phyloP scores from a whole-genome alignment of 1,140 invertebrate species.

The Araneus ventricosus region DNA sequence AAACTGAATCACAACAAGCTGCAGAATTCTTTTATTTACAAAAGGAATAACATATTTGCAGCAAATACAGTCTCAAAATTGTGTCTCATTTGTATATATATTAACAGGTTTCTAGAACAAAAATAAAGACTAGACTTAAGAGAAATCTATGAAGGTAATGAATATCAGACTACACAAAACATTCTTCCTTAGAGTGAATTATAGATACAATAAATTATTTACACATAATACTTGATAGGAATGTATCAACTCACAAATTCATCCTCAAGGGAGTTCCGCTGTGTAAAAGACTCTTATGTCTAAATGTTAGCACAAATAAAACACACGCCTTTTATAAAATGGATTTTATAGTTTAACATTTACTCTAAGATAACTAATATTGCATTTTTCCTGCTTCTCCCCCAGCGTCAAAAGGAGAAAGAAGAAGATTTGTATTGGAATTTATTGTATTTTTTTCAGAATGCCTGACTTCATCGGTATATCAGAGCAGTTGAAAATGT shows the following conservation, averaged over 20 bases:
- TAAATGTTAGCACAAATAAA: background rate
- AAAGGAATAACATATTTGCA: conserved; percentile 5
- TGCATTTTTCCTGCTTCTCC: background rate
- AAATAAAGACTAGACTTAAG: background rate
- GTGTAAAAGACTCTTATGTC: background rate
- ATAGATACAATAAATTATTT: background rate
- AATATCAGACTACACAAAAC: background rate
- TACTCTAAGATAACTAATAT: background rate
- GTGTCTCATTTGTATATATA: background rate
- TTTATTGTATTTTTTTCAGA: no score
- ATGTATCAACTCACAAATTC: background rate
- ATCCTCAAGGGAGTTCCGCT: background rate
- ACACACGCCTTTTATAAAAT: background rate
- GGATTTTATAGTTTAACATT: background rate
- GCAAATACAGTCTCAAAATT: background rate
- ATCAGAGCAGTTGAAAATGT: no score
- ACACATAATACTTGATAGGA: conserved; percentile 27
- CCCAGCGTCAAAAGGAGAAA: background rate
- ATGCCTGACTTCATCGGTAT: no score
- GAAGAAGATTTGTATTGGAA: no score
- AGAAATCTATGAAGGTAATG: background rate
- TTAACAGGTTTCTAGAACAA: background rate
- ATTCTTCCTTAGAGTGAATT: background rate
- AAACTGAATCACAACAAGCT: background rate
- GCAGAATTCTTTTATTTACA: conserved; percentile 36